Percentiles rank a stretch among this genome's conserved stretches.
Evolutionary conservation across 1,140 invertebrate species (phyloP).

Genomic region (Wiebesia pumilae): DNA sequence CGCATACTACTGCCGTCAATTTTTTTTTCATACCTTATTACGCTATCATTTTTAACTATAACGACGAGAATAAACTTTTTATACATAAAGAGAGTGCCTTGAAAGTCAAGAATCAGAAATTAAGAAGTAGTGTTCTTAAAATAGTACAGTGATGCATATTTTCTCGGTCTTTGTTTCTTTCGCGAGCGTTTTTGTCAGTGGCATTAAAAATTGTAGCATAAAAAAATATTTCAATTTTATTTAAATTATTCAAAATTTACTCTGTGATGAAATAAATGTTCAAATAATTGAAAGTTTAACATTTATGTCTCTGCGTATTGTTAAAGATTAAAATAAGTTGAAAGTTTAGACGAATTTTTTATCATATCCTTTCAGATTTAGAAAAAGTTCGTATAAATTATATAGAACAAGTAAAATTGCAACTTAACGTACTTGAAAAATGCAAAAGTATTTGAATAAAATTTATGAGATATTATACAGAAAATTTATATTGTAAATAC

Average conservation of each 20-base stretch:
- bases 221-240: background rate
- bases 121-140: constrained; percentile 31
- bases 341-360: too few species aligned
- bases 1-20: background rate
- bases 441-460: too few species aligned
- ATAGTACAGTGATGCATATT: constrained; percentile 36
- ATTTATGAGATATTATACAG: too few species aligned
- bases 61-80: background rate
- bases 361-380: too few species aligned
- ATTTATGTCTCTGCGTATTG: background rate
- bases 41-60: background rate
- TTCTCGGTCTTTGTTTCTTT: constrained; percentile 30
- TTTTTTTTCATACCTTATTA: background rate
- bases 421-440: too few species aligned
- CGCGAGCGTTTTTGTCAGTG: background rate
- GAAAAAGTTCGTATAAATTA: too few species aligned
- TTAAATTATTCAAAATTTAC: background rate
- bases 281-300: background rate
- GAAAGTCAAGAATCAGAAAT: constrained; percentile 19
- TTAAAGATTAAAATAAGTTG: too few species aligned
- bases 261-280: background rate
- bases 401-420: too few species aligned
- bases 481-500: too few species aligned
- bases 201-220: background rate
- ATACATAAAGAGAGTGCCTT: background rate